These are phyloP conservation scores for Myotis pilosus DNA, from an alignment of 2,797 vertebrate genomes.

Conservation along the genomic window DNA sequence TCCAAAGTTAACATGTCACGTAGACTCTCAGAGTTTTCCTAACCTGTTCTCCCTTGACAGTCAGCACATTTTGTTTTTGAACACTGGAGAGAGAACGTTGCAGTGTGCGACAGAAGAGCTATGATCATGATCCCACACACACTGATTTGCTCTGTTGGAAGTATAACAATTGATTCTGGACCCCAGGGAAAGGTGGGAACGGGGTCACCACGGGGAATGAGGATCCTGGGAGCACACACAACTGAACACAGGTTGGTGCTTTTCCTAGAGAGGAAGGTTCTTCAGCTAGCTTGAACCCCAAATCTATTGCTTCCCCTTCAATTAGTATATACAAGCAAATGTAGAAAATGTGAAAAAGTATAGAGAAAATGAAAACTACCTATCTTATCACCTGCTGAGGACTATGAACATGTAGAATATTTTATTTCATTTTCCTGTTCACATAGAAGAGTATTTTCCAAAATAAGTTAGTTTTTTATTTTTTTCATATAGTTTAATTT, in stretches of 20 bases:
- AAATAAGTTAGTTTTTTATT: neutral
- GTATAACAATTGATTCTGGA: neutral
- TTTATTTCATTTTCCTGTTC: neutral
- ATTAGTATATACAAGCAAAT: neutral
- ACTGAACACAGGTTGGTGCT: neutral
- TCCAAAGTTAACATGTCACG: accelerated
- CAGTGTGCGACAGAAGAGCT: accelerated
- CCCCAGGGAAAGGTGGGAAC: neutral
- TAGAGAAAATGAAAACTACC: neutral
- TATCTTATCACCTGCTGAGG: neutral
- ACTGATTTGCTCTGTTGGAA: neutral
- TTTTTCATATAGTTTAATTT: neutral
- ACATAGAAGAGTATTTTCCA: neutral
- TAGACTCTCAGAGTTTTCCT: neutral
- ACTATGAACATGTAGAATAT: neutral
- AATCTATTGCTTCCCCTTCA: neutral
- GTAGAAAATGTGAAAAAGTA: neutral
- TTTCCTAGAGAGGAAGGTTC: neutral
- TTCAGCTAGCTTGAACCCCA: neutral
- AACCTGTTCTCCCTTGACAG: neutral
- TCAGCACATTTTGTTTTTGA: neutral
- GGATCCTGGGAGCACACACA: neutral
- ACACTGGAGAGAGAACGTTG: neutral
- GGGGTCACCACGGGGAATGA: neutral
- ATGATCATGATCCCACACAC: neutral